Percentiles rank a stretch among this genome's conserved stretches.
Evolutionary conservation across 2,797 vertebrate genomes (phyloP).

Genomic region (Rhodeus uyekii): DNA sequence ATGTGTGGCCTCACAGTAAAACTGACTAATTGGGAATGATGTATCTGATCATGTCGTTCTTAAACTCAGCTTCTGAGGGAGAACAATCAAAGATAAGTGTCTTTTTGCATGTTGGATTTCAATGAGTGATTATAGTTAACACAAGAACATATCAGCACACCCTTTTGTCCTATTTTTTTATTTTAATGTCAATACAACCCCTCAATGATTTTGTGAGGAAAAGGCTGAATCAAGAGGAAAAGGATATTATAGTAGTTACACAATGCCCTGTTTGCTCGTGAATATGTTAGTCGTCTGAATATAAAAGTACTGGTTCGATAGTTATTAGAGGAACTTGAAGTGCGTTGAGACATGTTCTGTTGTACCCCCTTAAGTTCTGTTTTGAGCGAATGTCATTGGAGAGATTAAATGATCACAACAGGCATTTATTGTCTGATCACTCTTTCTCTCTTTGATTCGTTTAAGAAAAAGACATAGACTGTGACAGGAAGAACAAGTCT

Average conservation of each 20-base stretch:
- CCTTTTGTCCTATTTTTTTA: constrained; percentile 19
- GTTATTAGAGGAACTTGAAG: background rate
- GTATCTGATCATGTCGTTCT: background rate
- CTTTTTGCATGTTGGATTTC: background rate
- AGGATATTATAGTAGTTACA: background rate
- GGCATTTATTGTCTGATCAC: constrained; percentile 65
- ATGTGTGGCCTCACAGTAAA: constrained; percentile 15
- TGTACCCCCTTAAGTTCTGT: background rate
- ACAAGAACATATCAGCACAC: background rate
- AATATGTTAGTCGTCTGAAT: background rate
- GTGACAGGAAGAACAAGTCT: constrained; percentile 69
- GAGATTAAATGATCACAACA: constrained; percentile 68
- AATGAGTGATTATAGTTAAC: constrained; percentile 27
- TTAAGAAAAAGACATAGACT: constrained; percentile 60
- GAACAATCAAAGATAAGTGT: constrained; percentile 16
- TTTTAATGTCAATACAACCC: constrained; percentile 27
- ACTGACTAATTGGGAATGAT: constrained; percentile 14
- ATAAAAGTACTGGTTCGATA: background rate
- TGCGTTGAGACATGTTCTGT: background rate
- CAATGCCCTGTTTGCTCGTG: background rate
- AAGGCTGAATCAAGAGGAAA: background rate
- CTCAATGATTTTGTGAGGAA: background rate
- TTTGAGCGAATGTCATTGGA: constrained; percentile 54
- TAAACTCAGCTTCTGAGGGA: constrained; percentile 6
- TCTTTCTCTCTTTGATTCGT: constrained; percentile 45